Evolutionary conservation across 1,140 invertebrate species (phyloP), one percentile per base, ranked within the genome.

Genomic region (Onthophagus taurus): DNA sequence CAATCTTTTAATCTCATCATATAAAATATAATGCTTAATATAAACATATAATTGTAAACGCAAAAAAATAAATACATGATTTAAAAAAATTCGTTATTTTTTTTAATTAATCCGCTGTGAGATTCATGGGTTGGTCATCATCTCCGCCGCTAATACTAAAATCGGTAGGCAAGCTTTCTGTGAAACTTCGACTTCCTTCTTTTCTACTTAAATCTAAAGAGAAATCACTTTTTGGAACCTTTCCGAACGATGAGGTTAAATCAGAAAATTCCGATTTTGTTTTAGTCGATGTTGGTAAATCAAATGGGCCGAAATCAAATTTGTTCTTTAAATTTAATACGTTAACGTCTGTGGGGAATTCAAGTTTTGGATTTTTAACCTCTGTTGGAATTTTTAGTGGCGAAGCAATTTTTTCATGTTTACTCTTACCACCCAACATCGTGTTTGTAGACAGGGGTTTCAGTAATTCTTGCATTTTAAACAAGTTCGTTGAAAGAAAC

Each of bases 401-500:
- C 5, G 65, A 57, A 9, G 51, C 54, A 16, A 67, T 67, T 2
- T 58, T 58, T 14, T 69, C 67, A 8, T 58, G 43, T 42, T 53
- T 55, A 9, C 49, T 41, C 20, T 55, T 54, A 24, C 39, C 53
- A 58, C 7, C 54, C 58, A 45, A 63, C 58, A 14, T 66, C 58
- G 41, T 69, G 57, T 57, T 69, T 53, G 66, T 69, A 55, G 64
- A 70, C 55, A 68, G 64, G 49, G 57, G 70, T 63, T 69, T 70
- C 4, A 72, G 48, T 1, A 71, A 60, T 44, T 72, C 71, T 51
- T 72, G 70, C 57, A 72, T 72, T 46, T 71, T 69, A 44, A 72
- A 57, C 17, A 70, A 57, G 46, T 70, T 70, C 11, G 68, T 69
- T 29, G 67, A 74, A 49, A 80, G 64, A 34, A 78, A 80, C 74